Conservation (phyloP, 2,113 vertebrate genomes). For the Oncorhynchus mykiss region DNA sequence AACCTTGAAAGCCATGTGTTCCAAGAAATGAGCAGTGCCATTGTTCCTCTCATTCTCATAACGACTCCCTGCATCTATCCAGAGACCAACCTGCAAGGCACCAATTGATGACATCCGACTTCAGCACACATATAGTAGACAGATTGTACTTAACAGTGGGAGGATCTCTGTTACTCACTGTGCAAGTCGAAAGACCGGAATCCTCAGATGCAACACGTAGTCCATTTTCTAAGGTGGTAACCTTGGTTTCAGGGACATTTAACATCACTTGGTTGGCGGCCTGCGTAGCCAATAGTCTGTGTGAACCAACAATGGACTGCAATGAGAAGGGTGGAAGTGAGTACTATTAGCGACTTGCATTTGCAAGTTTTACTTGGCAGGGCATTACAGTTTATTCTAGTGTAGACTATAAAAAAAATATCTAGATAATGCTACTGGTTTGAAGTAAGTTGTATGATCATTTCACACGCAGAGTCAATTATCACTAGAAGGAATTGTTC, state of each 20-base stretch:
- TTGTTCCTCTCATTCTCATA: constrained; percentile 98
- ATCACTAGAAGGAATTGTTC: no score
- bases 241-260: constrained; percentile 93
- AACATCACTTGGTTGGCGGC: constrained; percentile 79
- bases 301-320: constrained; percentile 60
- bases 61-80: constrained; percentile 97
- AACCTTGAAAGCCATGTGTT: constrained; percentile 99
- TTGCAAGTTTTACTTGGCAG: no score
- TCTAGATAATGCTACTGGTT: no score
- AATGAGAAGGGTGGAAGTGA: no score
- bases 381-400: no score
- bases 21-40: constrained; percentile 96
- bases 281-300: constrained; percentile 71
- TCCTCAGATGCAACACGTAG: constrained; percentile 94
- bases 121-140: not conserved
- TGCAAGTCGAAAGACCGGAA: constrained; percentile 90
- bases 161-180: constrained; percentile 69
- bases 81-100: constrained; percentile 88
- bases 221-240: constrained; percentile 87
- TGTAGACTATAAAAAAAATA: no score
- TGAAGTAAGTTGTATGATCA: no score
- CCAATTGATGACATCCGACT: not conserved
- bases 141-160: not conserved
- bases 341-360: no score
- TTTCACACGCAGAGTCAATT: no score